A percentile compares a stretch with the other conserved stretches of the same genome.
These are phyloP conservation scores for Dicentrarchus labrax DNA, from an alignment of 2,113 vertebrate genomes.

Conservation along the genomic window DNA sequence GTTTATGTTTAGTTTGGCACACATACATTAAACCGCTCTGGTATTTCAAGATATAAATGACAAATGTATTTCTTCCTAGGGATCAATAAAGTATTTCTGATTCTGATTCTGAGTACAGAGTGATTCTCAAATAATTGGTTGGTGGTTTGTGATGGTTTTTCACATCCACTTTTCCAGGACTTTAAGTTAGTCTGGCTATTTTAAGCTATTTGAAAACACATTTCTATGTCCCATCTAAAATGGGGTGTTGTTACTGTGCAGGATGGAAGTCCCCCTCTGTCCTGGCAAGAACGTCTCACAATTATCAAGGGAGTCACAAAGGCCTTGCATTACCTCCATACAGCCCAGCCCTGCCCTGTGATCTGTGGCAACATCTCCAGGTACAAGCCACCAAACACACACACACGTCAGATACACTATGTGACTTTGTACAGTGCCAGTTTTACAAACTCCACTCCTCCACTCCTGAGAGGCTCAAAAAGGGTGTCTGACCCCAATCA, in stretches of 20 bases:
- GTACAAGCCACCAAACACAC: slow-evolving; percentile 42
- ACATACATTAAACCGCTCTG: too few species aligned
- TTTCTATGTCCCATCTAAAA: not conserved
- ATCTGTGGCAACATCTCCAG: slow-evolving; percentile 83
- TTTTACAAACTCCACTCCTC: too few species aligned
- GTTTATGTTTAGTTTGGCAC: too few species aligned
- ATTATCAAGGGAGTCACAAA: slow-evolving; percentile 75
- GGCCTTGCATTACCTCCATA: slow-evolving; percentile 81
- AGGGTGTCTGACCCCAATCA: too few species aligned
- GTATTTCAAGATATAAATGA: too few species aligned
- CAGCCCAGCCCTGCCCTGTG: slow-evolving; percentile 63
- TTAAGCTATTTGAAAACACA: not conserved
- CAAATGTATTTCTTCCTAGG: too few species aligned
- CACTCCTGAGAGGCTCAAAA: too few species aligned
- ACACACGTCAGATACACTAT: not conserved
- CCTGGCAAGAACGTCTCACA: slow-evolving; percentile 77
- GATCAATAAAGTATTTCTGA: too few species aligned
- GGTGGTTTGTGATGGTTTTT: not conserved
- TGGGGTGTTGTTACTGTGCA: slow-evolving; percentile 36
- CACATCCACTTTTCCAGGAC: not conserved
- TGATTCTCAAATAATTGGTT: too few species aligned
- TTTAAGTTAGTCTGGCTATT: not conserved
- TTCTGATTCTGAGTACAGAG: too few species aligned
- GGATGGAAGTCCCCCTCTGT: slow-evolving; percentile 57
- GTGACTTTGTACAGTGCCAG: not conserved